Percentiles rank a stretch among this genome's conserved stretches.
These are phyloP conservation scores for Sarcophaga peregrina DNA, from an alignment of 1,140 invertebrate genomes.

Conservation along the genomic window DNA sequence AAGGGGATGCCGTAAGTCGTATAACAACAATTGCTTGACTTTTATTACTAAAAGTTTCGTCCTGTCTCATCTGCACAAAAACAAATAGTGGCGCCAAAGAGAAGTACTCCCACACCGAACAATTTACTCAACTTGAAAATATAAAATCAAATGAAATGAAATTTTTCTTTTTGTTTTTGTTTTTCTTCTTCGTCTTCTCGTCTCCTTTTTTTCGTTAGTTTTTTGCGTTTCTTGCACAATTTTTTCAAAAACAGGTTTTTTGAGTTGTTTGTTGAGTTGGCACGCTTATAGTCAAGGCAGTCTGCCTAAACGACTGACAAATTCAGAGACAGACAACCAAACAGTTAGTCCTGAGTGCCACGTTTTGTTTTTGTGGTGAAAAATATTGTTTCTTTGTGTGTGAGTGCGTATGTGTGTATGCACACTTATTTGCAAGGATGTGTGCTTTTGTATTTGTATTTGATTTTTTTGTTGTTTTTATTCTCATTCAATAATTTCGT, in stretches of 20 bases:
- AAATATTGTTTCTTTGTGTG: background rate
- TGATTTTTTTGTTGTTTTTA: too few species aligned
- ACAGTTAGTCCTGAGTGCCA: too few species aligned
- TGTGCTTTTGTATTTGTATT: too few species aligned
- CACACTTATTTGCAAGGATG: background rate
- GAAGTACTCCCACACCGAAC: conserved; percentile 18
- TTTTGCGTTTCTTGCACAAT: background rate
- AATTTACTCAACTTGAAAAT: background rate
- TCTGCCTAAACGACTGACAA: too few species aligned
- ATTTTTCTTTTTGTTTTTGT: background rate
- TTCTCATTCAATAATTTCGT: too few species aligned
- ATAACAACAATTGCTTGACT: background rate
- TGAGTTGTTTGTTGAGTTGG: too few species aligned
- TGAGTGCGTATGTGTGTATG: background rate
- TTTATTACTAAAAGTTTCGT: background rate
- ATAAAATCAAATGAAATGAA: conserved; percentile 4
- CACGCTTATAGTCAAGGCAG: too few species aligned
- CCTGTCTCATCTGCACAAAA: background rate
- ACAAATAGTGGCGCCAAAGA: conserved; percentile 35
- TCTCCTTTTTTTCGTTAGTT: background rate
- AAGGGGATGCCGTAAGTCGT: background rate
- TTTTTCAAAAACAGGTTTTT: too few species aligned
- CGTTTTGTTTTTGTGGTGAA: background rate
- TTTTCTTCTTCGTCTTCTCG: too few species aligned
- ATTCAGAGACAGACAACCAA: too few species aligned